These are phyloP conservation scores for Nannospalax galili DNA, from an alignment of 2,113 vertebrate species.

Conservation along the genomic window DNA sequence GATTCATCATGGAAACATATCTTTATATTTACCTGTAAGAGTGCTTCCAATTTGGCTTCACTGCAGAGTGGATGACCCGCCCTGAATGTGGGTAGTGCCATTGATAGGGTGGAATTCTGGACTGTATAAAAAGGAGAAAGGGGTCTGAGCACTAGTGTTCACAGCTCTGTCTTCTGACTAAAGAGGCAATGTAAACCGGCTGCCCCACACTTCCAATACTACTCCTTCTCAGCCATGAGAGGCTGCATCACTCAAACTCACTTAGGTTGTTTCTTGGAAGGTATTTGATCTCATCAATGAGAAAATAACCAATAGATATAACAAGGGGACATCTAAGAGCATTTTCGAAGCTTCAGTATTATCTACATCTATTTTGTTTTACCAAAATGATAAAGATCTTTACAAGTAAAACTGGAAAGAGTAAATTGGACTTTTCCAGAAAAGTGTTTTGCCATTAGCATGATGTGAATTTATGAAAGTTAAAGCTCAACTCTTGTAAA, in stretches of 20 bases:
- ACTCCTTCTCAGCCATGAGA: background rate
- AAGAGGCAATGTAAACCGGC: background rate
- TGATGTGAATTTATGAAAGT: background rate
- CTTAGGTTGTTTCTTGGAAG: background rate
- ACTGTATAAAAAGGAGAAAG: background rate
- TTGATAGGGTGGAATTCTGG: background rate
- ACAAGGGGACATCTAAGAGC: background rate
- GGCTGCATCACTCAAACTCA: no score
- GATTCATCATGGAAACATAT: background rate
- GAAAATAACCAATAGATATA: background rate
- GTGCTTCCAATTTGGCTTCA: background rate
- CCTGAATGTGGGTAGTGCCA: no score
- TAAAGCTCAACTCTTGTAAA: slow-evolving; percentile 17
- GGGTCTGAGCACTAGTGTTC: no score
- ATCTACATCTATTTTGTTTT: background rate
- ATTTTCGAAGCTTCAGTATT: slow-evolving; percentile 23
- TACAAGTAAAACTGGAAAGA: slow-evolving; percentile 26
- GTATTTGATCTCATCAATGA: background rate
- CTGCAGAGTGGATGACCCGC: no score
- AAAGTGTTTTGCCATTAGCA: background rate
- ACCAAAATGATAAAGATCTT: background rate
- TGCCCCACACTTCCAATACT: background rate
- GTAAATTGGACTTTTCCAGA: background rate
- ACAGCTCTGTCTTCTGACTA: background rate
- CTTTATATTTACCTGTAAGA: background rate